These are phyloP conservation scores for Chrysolina haemoptera DNA, from an alignment of 2,888 invertebrate species.

Conservation along the genomic window DNA sequence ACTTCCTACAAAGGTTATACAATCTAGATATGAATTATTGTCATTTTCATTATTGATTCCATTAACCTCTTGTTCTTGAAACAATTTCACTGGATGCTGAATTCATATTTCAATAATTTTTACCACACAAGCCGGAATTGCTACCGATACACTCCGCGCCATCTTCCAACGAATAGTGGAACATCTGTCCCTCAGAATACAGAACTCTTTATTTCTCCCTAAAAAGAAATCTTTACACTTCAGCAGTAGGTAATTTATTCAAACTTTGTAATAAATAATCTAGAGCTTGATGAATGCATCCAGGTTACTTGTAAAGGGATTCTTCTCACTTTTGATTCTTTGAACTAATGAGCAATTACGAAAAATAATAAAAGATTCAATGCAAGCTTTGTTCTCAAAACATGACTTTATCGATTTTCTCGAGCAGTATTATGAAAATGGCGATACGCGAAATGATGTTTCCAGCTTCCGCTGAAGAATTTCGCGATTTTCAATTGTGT, in stretches of 20 bases:
- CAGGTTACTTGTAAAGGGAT: too few relatives aligned
- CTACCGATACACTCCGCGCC: neutral
- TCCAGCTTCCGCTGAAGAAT: neutral
- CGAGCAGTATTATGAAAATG: neutral
- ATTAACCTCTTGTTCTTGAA: too few relatives aligned
- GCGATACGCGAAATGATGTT: neutral
- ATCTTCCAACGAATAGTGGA: neutral
- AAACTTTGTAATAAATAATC: neutral
- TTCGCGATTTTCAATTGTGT: neutral
- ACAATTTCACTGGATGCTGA: too few relatives aligned
- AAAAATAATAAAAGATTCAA: too few relatives aligned
- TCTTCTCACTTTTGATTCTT: too few relatives aligned
- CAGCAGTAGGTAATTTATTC: neutral
- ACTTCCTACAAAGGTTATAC: too few relatives aligned
- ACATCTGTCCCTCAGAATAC: neutral
- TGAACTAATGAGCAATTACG: too few relatives aligned
- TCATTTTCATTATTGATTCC: too few relatives aligned
- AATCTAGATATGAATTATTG: too few relatives aligned
- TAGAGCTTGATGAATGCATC: neutral
- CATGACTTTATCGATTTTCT: constrained; percentile 7
- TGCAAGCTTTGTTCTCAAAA: neutral
- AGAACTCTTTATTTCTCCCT: neutral
- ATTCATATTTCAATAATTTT: too few relatives aligned
- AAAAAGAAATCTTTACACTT: neutral
- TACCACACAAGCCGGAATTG: too few relatives aligned